Base-by-base conservation (phyloP, 1,140 invertebrate species). In the Eupeodes corollae region DNA sequence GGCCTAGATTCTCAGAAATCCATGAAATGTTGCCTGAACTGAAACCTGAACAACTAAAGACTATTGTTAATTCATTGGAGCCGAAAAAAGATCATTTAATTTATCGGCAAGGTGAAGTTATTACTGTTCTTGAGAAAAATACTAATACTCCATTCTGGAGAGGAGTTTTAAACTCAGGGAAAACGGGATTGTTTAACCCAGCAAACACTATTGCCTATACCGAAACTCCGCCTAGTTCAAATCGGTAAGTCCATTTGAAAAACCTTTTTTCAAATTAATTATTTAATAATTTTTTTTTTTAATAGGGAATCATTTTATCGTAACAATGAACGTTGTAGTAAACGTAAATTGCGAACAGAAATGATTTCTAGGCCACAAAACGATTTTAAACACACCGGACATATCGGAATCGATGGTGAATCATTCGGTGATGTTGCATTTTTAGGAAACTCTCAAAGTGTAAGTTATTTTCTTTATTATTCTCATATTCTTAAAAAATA, bases 361-460 rank as follows among this genome's bases (percentile, higher is more conserved):
- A 93, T 98, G 92, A 99, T 98, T 54, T 95, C 92, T 11, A 82
- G 84, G 30, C 95, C 96, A 1, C 91, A 98, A 68, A 93, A 91
- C 32, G 94, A 98, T 70, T 79, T 98, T 0, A 91, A 95, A 61
- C 95, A 98, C 63, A 98, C 92, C 0, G 90, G 89, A 1, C 95
- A 99, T 68, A 90, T 98, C 5, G 95, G 96, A 2, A 75, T 95
- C 12, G 95, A 98, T 69, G 95, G 95, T 6, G 88, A 90, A 46
- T 91, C 91, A 62, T 98, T 98, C 68, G 94, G 95, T 0, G 92
- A 97, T 69, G 82, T 98, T 43, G 84, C 88, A 39, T 92, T 91
- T 59, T 71, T 93, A 16, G 64, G 63, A n/a, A 68, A 57, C 44
- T 63, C 65, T 2, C 66, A 68, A 45, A 75, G 78, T 59, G 75